Percentiles rank a stretch among this genome's conserved stretches.
phyloP scores from a whole-genome alignment of 2,888 invertebrate genomes.

The Hermodice carunculata region DNA sequence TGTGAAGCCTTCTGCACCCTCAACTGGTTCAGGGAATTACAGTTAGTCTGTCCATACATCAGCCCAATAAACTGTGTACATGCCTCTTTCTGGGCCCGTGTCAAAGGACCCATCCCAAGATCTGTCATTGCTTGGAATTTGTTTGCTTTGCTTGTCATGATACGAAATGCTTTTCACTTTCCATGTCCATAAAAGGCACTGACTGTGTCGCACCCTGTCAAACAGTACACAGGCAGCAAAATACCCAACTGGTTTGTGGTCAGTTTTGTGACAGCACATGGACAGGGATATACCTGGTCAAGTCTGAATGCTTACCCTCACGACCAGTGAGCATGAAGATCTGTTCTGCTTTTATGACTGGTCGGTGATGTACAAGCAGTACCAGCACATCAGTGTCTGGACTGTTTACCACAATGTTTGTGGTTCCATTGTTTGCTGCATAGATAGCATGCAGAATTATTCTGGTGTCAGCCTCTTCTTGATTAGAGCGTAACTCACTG shows the following conservation, averaged over 20 bases:
- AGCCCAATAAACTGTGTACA: too few species aligned
- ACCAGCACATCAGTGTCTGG: not conserved
- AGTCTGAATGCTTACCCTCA: not conserved
- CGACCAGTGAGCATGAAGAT: not conserved
- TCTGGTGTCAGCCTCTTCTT: conserved; percentile 4
- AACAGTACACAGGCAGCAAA: not conserved
- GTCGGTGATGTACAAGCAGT: not conserved
- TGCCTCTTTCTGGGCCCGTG: too few species aligned
- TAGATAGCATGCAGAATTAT: not conserved
- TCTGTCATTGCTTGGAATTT: not conserved
- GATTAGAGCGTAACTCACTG: not conserved
- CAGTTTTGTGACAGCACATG: not conserved
- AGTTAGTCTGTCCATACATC: too few species aligned
- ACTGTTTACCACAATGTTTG: not conserved
- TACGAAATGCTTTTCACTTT: not conserved
- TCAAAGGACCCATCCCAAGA: too few species aligned
- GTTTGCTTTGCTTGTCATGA: not conserved
- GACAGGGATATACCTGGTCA: not conserved
- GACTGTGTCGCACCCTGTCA: not conserved
- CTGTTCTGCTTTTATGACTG: not conserved
- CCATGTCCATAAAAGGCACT: not conserved
- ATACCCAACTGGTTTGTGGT: not conserved
- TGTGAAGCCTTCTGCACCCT: too few species aligned
- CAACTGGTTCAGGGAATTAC: too few species aligned
- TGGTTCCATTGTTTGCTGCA: not conserved